Base-by-base conservation (phyloP, 2,797 vertebrate species). In the Myotis daubentonii region DNA sequence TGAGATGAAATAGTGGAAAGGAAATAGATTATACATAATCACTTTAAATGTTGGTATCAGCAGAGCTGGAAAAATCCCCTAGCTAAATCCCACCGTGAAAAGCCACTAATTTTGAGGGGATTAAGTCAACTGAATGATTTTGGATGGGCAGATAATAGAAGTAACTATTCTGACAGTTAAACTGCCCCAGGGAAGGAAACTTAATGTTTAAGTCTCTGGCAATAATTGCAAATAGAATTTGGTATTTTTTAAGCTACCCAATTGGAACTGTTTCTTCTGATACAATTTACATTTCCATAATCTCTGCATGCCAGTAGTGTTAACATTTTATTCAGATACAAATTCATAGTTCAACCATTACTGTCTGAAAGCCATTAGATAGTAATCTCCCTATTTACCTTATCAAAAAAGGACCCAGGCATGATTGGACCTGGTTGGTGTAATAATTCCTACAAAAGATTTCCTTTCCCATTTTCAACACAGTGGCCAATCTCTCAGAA, bases 1-100 rank as follows among this genome's bases (percentile, higher is more conserved):
- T 78, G 68, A 96, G 95, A 95, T 95, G 89, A 96, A 97, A 86
- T 91, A 87, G 85, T 66, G 89, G 96, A 93, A 96, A 89, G 74
- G 78, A 96, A 97, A 97, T 41, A 89, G 90, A 94, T 96, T 76
- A 89, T 75, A 96, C 57, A 89, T 95, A 96, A 97, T 97, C 94
- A 96, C 80, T 96, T 94, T 94, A 94, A 97, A 94, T 82, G 80
- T 91, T 95, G 66, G 55, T 93, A 93, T 94, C 89, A 78, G 83
- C 83, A 89, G 62, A 93, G 93, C 60, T 81, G 22, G 91, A 89
- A 94, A 96, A 96, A 90, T 85, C 85, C 90, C 68, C 86, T 87
- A 82, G 78, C 75, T 89, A 95, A 96, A 89, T 93, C 93, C 93
- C 72, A 25, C 16, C 47, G 86, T 96, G 89, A 92, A 97, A 94